Evolutionary conservation across 2,113 vertebrate genomes (phyloP), one percentile per base, ranked within the genome.

Genomic region (Agelaius tricolor): DNA sequence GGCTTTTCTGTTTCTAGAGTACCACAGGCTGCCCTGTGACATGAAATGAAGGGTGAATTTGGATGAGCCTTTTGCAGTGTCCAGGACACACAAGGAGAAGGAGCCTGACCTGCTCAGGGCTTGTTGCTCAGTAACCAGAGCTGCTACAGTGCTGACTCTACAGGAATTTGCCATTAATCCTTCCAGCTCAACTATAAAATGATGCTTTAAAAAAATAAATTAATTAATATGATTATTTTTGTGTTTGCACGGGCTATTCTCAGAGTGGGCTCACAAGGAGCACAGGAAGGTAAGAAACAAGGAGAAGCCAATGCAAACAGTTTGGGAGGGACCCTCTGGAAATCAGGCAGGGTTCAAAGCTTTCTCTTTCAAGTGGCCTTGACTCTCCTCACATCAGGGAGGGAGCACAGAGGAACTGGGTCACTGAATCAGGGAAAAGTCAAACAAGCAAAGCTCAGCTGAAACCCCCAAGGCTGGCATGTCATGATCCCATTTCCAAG

Each of bases 251-350:
- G 49, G 46, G 44, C 8, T 37, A 7, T 46, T 71, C 61, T 30
- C 47, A 91, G 84, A 72, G 44, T 4, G 20, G 30, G 47, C 30
- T 39, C 39, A 33, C 55, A 77, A 73, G 24, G 33, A 68, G 44
- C 44, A 89, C 31, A 14, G 43, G 26, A 71, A 87, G 66, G 67
- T 43, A 33, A 85, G 79, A 58, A 91, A 73, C 6, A 68, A 76
- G 83, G 54, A 69, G 89, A 79, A 92, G 62, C 84, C 84, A 91
- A 41, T 28, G 66, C 66, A 92, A 93, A 92, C 47, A 82, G 51
- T 41, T 57, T 47, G 47, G 66, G 68, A 95, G 28, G 24, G 55
- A 95, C 16, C 8, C 54, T 90, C 27, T 72, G 39, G 74, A 94
- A 63, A 87, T 52, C 12, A 2, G 47, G 12, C 24, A 51, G 52